phyloP scores from a whole-genome alignment of 2,888 invertebrate genomes.

The Stenurella melanura region DNA sequence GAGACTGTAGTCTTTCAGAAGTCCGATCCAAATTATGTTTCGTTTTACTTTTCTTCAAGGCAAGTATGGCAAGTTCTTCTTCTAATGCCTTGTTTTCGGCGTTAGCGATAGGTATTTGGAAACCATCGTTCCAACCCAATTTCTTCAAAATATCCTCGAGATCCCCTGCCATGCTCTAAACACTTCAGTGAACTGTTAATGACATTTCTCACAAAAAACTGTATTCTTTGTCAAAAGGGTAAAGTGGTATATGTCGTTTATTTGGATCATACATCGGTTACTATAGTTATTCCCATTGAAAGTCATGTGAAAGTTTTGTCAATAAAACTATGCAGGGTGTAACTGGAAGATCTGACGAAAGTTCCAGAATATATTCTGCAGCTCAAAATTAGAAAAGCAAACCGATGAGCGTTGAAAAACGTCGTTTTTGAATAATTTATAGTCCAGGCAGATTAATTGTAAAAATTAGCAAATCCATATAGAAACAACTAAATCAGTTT shows the following conservation, averaged over 20 bases:
- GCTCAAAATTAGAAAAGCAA: background rate
- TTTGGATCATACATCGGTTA: background rate
- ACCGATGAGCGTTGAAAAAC: background rate
- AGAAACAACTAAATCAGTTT: no score
- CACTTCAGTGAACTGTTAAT: conserved; percentile 13
- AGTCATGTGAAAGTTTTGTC: background rate
- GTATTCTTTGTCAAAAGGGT: background rate
- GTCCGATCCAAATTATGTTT: conserved; percentile 72
- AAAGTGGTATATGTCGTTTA: background rate
- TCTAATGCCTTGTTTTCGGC: conserved; percentile 80
- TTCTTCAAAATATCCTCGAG: conserved; percentile 80
- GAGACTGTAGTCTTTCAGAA: conserved; percentile 65
- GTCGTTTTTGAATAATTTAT: background rate
- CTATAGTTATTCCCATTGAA: background rate
- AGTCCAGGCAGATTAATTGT: no score
- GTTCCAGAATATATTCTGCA: background rate
- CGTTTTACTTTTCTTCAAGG: conserved; percentile 73
- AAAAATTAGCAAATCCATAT: no score
- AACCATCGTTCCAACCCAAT: conserved; percentile 85
- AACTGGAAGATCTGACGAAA: background rate
- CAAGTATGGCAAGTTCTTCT: conserved; percentile 74
- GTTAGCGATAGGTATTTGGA: conserved; percentile 87
- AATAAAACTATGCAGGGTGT: background rate
- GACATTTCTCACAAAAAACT: conserved; percentile 9
- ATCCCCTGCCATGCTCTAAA: conserved; percentile 63